Percentiles rank a stretch among this genome's conserved stretches.
Evolutionary conservation across 2,113 vertebrate genomes (phyloP).

Genomic region (Scatophagus argus): DNA sequence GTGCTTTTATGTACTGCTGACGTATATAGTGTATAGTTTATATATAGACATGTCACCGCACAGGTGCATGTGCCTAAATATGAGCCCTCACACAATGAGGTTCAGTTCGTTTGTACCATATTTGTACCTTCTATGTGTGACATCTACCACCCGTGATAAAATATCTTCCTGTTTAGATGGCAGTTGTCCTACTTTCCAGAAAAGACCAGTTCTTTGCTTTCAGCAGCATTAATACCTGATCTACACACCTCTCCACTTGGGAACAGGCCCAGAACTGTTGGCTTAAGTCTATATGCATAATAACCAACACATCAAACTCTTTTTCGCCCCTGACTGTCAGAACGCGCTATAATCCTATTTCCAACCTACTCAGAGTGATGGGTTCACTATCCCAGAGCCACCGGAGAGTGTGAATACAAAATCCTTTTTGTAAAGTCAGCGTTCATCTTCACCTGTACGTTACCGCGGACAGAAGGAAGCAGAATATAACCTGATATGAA

Average conservation of each 20-base stretch:
- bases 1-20: background rate
- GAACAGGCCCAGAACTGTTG: conserved; percentile 46
- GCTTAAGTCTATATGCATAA: conserved; percentile 67
- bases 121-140: conserved; percentile 57
- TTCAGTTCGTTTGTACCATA: conserved; percentile 41
- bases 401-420: conserved; percentile 35
- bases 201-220: conserved; percentile 48
- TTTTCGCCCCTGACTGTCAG: conserved; percentile 51
- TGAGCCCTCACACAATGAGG: conserved; percentile 39
- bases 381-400: conserved; percentile 45
- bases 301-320: conserved; percentile 72
- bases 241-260: conserved; percentile 49
- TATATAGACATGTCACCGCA: conserved; percentile 22
- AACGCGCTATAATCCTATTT: conserved; percentile 68
- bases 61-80: background rate
- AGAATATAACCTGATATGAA: conserved; percentile 27
- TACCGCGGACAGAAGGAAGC: conserved; percentile 22
- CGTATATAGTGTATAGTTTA: conserved; percentile 14
- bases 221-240: conserved; percentile 58
- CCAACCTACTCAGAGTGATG: conserved; percentile 51
- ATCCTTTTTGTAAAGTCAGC: conserved; percentile 69
- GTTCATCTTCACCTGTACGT: conserved; percentile 54
- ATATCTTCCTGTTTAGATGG: conserved; percentile 51
- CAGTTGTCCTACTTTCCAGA: conserved; percentile 70
- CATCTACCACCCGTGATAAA: conserved; percentile 72